Base-by-base conservation (phyloP, 2,113 vertebrate species). In the Suncus etruscus region DNA sequence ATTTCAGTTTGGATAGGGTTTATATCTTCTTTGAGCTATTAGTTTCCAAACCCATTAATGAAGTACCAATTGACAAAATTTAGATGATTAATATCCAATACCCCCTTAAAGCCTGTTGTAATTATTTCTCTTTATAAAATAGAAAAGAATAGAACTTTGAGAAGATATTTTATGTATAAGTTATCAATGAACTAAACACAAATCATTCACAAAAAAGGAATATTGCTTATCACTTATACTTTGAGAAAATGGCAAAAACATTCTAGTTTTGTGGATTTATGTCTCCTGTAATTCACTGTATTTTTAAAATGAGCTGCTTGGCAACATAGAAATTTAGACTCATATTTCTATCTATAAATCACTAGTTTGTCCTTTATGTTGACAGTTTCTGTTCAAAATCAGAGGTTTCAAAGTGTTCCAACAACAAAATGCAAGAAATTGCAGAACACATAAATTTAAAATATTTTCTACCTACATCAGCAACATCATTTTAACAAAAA, bases 281-380 rank as follows among this genome's bases (percentile, higher is more conserved):
- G 96, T 77, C 58, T 94, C 27, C 69, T 93, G 11, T 73, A 95
- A 85, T 79, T 94, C 90, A 73, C 65, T 79, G 10, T 81, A 8
- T 78, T 90, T 96, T 95, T 94, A 76, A 97, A 96, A 83, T 14
- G 75, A 95, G 72, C 2, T 51, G 27, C 91, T 92, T 96, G 86
- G 80, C 90, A 96, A 86, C 25, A 24, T 1, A 83, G 50, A 93
- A 94, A 94, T 75, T 95, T 95, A 87, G 95, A 92, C 61, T 78
- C 92, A 93, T 95, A 93, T 97, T 96, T 95, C 89, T 94, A 93
- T 87, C 80, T 93, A 94, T 95, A 96, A 97, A 96, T 97, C 87
- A 96, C 50, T 76, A 83, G 90, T 88, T 61, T 6, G 29, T 91
- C 81, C 83, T 45, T 94, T 96, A 68, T 70, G 39, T 80, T 96